Evolutionary conservation across 2,888 invertebrate species (phyloP), one percentile per base, ranked within the genome.

Genomic region (Ernsta delagoae): DNA sequence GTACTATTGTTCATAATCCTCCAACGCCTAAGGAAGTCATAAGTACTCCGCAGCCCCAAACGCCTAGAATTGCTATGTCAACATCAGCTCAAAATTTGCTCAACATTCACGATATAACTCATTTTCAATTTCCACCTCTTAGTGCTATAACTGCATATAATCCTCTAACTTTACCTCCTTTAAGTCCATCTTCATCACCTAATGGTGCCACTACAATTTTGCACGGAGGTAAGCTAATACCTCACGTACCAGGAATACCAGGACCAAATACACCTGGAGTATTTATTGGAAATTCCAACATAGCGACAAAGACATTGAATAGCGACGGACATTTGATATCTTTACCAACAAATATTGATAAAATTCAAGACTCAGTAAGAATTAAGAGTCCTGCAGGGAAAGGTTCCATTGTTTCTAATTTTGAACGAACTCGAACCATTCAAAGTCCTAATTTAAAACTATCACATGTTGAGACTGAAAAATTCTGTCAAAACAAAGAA

Each of bases 231-330:
- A 97, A 96, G 84, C 89, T 96, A n/a, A 96, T 98, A 79, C 96
- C 97, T 0, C 96, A 97, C 84, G 97, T 98, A 9, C 97, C 97
- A 5, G 98, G 97, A 11, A 98, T 98, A 87, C 97, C 98, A 0
- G 97, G 97, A 8, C 98, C 97, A 3, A 95, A 95, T 75, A 95
- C 95, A 43, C 84, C 96, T 36, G 87, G 90, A 34, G 81, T 93
- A 56, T 94, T 82, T 74, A 78, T 85, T 61, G 85, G 82, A 67
- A 88, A 80, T 76, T 50, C 79, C 59, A 83, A 77, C 74, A 31
- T 77, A 54, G 77, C 81, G 64, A 56, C 83, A 43, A 90, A 88
- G 74, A 80, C 75, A 71, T 70, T 77, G 64, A 82, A 73, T 62
- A 85, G 71, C 71, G 88, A 89, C 70, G 75, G 71, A 43, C 80